Evolutionary conservation across 2,888 invertebrate species (phyloP).

Genomic region (Bombyx huttoni): DNA sequence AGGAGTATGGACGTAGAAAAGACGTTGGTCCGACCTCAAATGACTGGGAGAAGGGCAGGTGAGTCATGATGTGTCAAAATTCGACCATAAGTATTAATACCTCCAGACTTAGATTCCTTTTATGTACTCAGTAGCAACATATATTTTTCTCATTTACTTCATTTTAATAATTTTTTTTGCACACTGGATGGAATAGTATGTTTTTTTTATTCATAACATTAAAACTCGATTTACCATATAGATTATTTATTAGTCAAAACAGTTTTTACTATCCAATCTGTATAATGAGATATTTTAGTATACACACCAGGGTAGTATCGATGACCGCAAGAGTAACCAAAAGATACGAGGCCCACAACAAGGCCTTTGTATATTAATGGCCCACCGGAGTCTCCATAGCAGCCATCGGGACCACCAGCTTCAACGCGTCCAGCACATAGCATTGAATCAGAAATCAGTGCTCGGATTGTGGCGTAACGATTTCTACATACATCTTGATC

Average conservation of each 20-base stretch:
- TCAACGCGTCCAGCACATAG: constrained; percentile 52
- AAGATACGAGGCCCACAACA: constrained; percentile 53
- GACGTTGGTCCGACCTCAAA: too few species aligned
- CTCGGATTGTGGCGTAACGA: constrained; percentile 43
- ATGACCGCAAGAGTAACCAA: constrained; percentile 56
- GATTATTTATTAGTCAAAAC: constrained; percentile 39
- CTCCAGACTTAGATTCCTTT: too few species aligned
- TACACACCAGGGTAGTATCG: constrained; percentile 57
- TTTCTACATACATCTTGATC: constrained; percentile 35
- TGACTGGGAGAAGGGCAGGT: too few species aligned
- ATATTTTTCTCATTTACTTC: too few species aligned
- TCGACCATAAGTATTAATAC: too few species aligned
- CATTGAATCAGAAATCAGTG: constrained; percentile 47
- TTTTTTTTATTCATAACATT: too few species aligned
- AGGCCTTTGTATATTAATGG: constrained; percentile 56
- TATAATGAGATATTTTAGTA: constrained; percentile 52
- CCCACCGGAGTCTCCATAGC: constrained; percentile 60
- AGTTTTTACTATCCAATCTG: constrained; percentile 52
- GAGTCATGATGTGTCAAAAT: too few species aligned
- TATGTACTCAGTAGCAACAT: too few species aligned
- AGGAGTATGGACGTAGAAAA: too few species aligned
- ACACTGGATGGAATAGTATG: too few species aligned
- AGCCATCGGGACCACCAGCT: constrained; percentile 49
- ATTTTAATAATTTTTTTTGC: too few species aligned
- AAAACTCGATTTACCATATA: background rate